Percentiles rank a stretch among this genome's conserved stretches.
phyloP scores from a whole-genome alignment of 2,797 vertebrate genomes.

The Apogon talboti region DNA sequence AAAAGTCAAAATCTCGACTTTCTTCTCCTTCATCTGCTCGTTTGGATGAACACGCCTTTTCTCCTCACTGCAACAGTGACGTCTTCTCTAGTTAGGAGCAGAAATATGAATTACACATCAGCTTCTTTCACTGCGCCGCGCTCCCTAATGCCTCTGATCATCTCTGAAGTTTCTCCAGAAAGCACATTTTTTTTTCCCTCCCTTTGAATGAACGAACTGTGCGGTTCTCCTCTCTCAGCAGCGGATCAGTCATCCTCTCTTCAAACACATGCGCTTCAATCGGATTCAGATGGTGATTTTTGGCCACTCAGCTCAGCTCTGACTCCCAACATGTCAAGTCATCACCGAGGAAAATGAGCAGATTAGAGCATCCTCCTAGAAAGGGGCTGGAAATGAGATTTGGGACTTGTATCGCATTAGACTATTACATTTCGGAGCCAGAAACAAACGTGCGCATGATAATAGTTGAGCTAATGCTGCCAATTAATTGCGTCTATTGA shows the following conservation, averaged over 20 bases:
- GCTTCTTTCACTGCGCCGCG: constrained; percentile 18
- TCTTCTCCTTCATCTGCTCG: not conserved
- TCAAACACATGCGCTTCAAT: constrained; percentile 55
- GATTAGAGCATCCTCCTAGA: constrained; percentile 2
- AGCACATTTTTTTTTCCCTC: not conserved
- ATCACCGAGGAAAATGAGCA: constrained; percentile 37
- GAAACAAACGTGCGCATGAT: constrained; percentile 32
- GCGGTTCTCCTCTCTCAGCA: constrained; percentile 49
- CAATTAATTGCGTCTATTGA: constrained; percentile 66
- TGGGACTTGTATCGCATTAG: constrained; percentile 16
- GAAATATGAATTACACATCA: constrained; percentile 58
- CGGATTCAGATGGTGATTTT: constrained; percentile 61
- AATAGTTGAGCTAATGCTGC: constrained; percentile 46
- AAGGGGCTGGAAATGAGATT: constrained; percentile 29
- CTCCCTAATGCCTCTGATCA: constrained; percentile 36
- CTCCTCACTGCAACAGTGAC: constrained; percentile 55
- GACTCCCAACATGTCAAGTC: constrained; percentile 29
- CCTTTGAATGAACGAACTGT: constrained; percentile 42
- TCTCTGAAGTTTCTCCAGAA: constrained; percentile 66
- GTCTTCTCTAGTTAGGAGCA: constrained; percentile 47
- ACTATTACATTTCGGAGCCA: constrained; percentile 12
- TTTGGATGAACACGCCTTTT: constrained; percentile 28
- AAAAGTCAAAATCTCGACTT: not conserved
- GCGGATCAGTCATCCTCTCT: constrained; percentile 55
- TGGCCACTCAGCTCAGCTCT: constrained; percentile 46